Base-by-base conservation (phyloP, 2,797 vertebrate genomes). In the Hemitrygon akajei region DNA sequence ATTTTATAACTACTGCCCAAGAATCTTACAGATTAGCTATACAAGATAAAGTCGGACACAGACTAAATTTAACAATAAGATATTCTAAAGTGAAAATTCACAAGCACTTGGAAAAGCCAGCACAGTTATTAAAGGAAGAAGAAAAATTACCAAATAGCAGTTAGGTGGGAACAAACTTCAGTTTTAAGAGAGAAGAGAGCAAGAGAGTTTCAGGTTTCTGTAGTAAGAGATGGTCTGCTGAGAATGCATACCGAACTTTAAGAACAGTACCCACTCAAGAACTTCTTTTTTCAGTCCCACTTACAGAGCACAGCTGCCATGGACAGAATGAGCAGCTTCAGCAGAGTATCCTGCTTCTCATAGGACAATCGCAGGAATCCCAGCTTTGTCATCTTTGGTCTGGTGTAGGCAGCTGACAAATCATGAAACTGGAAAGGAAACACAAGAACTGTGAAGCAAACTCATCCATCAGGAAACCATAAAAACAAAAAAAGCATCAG, bases 301-400 rank as follows among this genome's bases (percentile, higher is more conserved):
- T 99, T 95, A 99, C 99, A 99, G 80, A 99, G 97, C 95, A 99
- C 96, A 73, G 98, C 98, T 79, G 99, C 99, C 99, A 99, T 99
- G 0, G 99, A 99, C 94, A 99, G 96, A 96, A 99, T 99, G 95
- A 99, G 98, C 94, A 99, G 98, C 97, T 99, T 99, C 96, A 99
- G 97, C 95, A 99, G 97, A 0, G 98, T 99, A 97, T 99, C 99
- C 97, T 99, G 99, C 95, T 99, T 99, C 97, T 99, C 99, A 18
- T 99, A 99, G 96, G 99, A 99, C 96, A 99, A 96, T 93, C 99
- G 98, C 95, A 99, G 96, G 95, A 99, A 99, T 92, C 98, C 99
- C 95, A 99, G 60, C 96, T 99, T 99, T 95, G 98, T 99, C 99
- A 99, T 99, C 95, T 97, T 98, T 69, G 86, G 86, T 34, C 7